Evolutionary conservation across 2,113 vertebrate species (phyloP).

Genomic region (Petrocephalus microphthalmus): DNA sequence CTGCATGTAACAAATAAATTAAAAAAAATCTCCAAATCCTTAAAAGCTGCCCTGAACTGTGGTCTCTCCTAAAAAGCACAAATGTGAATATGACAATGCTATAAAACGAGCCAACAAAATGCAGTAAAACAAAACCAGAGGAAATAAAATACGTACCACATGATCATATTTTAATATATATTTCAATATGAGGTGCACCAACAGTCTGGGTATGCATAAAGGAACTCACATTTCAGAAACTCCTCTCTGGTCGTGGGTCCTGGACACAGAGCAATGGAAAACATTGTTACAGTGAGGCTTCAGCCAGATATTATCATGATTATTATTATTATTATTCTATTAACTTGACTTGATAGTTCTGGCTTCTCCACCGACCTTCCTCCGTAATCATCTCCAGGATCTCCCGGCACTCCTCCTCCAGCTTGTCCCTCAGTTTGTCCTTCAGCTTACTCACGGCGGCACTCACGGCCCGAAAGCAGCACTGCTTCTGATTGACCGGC

Average conservation of each 20-base stretch:
- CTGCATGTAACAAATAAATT: too few relatives aligned
- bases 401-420: background rate
- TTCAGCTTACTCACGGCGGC: background rate
- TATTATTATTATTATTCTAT: background rate
- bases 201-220: too few relatives aligned
- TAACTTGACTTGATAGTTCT: background rate
- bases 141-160: too few relatives aligned
- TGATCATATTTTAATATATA: too few relatives aligned
- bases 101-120: too few relatives aligned
- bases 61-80: too few relatives aligned
- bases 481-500: background rate
- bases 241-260: constrained; percentile 24
- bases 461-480: constrained; percentile 12
- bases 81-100: too few relatives aligned
- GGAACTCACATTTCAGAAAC: constrained; percentile 22
- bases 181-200: too few relatives aligned
- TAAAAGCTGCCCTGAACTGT: too few relatives aligned
- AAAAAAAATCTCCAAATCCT: too few relatives aligned
- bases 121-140: too few relatives aligned
- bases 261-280: background rate
- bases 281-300: background rate
- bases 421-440: background rate
- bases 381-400: background rate
- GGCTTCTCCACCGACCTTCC: background rate
- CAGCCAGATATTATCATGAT: background rate